Evolutionary conservation across 2,888 invertebrate genomes (phyloP).

Genomic region (Eupsilia transversa): DNA sequence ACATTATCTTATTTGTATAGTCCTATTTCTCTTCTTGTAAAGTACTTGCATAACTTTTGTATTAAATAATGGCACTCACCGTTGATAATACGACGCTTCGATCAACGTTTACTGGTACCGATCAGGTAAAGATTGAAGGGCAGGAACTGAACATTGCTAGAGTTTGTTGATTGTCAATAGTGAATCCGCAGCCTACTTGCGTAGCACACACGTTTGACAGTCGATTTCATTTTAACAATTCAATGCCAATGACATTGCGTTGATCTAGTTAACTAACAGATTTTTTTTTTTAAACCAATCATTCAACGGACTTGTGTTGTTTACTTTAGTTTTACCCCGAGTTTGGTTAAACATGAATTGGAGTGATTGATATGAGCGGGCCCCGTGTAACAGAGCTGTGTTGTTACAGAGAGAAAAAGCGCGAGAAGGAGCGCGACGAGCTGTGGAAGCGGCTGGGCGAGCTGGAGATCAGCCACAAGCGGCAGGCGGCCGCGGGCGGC

Average conservation of each 20-base stretch:
- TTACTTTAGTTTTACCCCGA: not conserved
- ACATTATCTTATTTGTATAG: not conserved
- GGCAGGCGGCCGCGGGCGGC: slow-evolving; percentile 79
- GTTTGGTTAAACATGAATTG: not conserved
- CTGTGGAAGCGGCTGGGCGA: slow-evolving; percentile 98
- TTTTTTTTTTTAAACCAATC: not conserved
- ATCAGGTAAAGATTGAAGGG: not conserved
- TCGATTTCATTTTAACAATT: not conserved
- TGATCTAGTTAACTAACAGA: not conserved
- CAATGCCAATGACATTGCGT: not conserved
- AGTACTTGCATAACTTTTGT: not conserved
- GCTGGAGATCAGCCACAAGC: slow-evolving; percentile 94
- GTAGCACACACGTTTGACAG: not conserved
- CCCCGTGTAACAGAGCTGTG: slow-evolving; percentile 29
- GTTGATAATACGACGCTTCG: not conserved
- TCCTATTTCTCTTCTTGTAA: not conserved
- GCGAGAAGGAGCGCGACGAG: slow-evolving; percentile 98
- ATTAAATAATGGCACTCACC: not conserved
- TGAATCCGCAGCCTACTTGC: not conserved
- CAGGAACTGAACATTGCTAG: not conserved
- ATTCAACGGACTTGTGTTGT: not conserved
- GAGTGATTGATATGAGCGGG: not conserved
- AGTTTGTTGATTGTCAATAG: not conserved
- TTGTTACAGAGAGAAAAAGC: slow-evolving; percentile 95
- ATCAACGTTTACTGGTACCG: not conserved